These are phyloP conservation scores for Anastrepha obliqua DNA, from an alignment of 1,140 invertebrate genomes.

Conservation along the genomic window DNA sequence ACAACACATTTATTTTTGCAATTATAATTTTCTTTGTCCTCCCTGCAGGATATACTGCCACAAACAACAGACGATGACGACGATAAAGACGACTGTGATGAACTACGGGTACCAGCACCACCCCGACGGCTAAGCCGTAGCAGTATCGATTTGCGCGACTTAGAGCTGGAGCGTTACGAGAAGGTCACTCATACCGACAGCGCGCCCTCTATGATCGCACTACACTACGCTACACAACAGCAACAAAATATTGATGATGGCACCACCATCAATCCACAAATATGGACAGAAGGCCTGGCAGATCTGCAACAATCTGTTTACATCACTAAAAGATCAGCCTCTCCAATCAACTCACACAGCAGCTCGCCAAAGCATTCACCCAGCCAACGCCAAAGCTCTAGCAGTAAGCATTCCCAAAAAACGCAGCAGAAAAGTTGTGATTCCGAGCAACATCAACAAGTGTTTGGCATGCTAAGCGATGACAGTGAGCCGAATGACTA, in stretches of 20 bases:
- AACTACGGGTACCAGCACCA: slow-evolving; percentile 72
- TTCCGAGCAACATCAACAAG: slow-evolving; percentile 61
- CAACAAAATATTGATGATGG: slow-evolving; percentile 51
- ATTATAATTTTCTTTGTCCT: too few species aligned
- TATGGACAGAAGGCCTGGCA: slow-evolving; percentile 39
- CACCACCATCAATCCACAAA: slow-evolving; percentile 27
- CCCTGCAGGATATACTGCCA: slow-evolving; percentile 69
- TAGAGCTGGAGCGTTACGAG: slow-evolving; percentile 73
- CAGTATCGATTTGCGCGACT: slow-evolving; percentile 73
- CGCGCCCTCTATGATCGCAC: slow-evolving; percentile 73
- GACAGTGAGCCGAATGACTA: slow-evolving; percentile 70
- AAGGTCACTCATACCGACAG: slow-evolving; percentile 73
- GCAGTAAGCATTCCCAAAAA: neutral
- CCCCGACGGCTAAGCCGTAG: slow-evolving; percentile 72
- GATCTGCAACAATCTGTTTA: slow-evolving; percentile 53
- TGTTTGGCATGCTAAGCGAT: slow-evolving; percentile 68
- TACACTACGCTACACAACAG: slow-evolving; percentile 61
- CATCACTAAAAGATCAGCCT: slow-evolving; percentile 42
- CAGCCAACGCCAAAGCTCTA: neutral
- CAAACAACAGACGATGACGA: slow-evolving; percentile 68
- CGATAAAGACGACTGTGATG: slow-evolving; percentile 73
- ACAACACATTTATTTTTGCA: too few species aligned
- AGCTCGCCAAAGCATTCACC: slow-evolving; percentile 15
- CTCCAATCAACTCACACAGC: slow-evolving; percentile 30
- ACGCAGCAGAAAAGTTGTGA: slow-evolving; percentile 46